Percentiles rank a stretch among this genome's conserved stretches.
Evolutionary conservation across 2,797 vertebrate species (phyloP).

Genomic region (Numenius phaeopus): DNA sequence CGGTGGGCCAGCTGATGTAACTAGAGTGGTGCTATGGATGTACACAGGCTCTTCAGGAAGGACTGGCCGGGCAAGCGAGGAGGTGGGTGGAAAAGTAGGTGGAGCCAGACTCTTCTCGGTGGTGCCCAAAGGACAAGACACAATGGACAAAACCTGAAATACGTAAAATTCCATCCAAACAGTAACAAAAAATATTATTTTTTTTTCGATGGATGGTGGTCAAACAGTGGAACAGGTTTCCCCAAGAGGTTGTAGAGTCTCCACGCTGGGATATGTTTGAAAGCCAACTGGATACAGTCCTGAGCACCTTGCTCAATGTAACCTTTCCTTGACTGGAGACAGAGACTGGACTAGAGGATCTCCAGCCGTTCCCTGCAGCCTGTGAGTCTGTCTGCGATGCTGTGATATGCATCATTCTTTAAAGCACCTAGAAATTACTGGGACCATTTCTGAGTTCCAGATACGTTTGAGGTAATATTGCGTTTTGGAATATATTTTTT

Average conservation of each 20-base stretch:
- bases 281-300: background rate
- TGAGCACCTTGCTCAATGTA: background rate
- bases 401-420: background rate
- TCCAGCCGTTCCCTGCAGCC: background rate
- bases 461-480: rapidly evolving
- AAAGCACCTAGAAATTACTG: background rate
- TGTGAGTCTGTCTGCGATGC: background rate
- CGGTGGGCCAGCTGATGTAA: background rate
- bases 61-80: background rate
- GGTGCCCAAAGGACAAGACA: background rate
- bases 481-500: background rate
- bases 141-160: background rate
- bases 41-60: background rate
- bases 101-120: background rate
- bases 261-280: background rate
- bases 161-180: background rate
- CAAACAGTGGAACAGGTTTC: background rate
- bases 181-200: background rate
- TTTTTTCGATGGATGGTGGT: background rate
- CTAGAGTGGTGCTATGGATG: background rate
- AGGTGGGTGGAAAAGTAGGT: background rate
- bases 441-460: background rate
- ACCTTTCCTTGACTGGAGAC: background rate
- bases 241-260: background rate
- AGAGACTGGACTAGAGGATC: background rate